Conservation (phyloP, 2,113 vertebrate genomes). For the Proterorhinus semilunaris region DNA sequence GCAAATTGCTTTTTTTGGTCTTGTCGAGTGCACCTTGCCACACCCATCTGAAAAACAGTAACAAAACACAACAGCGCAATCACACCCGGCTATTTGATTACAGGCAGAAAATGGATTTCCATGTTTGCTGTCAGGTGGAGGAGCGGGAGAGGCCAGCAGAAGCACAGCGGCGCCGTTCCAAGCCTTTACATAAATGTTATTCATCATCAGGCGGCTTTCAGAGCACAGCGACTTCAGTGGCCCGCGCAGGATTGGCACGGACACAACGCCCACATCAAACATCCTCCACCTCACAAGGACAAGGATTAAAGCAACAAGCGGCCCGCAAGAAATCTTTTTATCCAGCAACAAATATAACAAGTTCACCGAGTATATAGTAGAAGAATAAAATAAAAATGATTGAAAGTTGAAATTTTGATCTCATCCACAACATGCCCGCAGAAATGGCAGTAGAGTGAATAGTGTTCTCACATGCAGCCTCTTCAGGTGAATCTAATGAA, state of each 20-base stretch:
- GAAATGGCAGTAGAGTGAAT: no score
- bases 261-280: slow-evolving; percentile 49
- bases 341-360: slow-evolving; percentile 33
- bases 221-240: slow-evolving; percentile 45
- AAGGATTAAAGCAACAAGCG: slow-evolving; percentile 27
- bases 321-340: slow-evolving; percentile 22
- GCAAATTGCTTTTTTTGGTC: slow-evolving; percentile 51
- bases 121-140: slow-evolving; percentile 38
- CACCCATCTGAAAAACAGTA: slow-evolving; percentile 25
- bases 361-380: background rate
- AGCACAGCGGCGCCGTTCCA: slow-evolving; percentile 12
- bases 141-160: slow-evolving; percentile 1
- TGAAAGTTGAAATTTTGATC: no score
- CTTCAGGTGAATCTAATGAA: no score
- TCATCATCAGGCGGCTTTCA: slow-evolving; percentile 47
- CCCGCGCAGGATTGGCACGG: slow-evolving; percentile 27
- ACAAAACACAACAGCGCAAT: slow-evolving; percentile 34
- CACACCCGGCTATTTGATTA: slow-evolving; percentile 43
- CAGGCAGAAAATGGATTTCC: slow-evolving; percentile 38
- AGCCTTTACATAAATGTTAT: slow-evolving; percentile 45
- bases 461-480: no score
- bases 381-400: background rate
- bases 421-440: no score
- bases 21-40: slow-evolving; percentile 48
- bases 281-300: slow-evolving; percentile 17